Conservation (phyloP, 2,113 vertebrate species). For the Mus pahari region DNA sequence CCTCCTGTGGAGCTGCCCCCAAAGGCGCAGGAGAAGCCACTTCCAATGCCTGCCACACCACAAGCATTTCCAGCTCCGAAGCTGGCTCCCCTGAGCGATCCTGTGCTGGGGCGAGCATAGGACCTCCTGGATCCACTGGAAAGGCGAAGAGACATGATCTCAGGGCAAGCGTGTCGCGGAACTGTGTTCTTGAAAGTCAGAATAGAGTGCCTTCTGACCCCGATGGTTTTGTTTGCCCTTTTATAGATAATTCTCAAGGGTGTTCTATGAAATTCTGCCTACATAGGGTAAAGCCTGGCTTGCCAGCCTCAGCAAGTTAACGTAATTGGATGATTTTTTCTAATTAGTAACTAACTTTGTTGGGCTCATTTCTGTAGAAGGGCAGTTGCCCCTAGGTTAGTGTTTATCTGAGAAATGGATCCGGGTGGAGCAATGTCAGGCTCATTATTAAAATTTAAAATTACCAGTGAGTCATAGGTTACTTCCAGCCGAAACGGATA, state of each 20-base stretch:
- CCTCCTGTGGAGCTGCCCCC: constrained; percentile 48
- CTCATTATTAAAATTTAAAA: constrained; percentile 73
- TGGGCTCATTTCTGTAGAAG: constrained; percentile 74
- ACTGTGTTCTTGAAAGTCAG: neutral
- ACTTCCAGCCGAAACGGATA: constrained; percentile 71
- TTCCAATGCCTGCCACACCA: constrained; percentile 74
- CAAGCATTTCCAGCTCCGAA: constrained; percentile 78
- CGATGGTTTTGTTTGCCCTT: constrained; percentile 54
- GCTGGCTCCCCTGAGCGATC: constrained; percentile 70
- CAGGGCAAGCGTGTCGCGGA: neutral
- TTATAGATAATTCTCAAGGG: constrained; percentile 76
- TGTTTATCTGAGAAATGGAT: constrained; percentile 83
- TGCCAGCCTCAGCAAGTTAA: constrained; percentile 81
- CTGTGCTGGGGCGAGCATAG: constrained; percentile 48
- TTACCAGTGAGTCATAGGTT: constrained; percentile 76
- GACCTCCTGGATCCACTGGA: constrained; percentile 77
- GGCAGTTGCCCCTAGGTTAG: constrained; percentile 76
- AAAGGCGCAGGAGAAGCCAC: constrained; percentile 75
- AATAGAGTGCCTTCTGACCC: neutral
- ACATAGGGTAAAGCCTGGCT: constrained; percentile 74
- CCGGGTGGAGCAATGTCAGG: constrained; percentile 77
- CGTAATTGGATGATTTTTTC: constrained; percentile 77
- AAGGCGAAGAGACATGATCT: constrained; percentile 81
- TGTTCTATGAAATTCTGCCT: constrained; percentile 80
- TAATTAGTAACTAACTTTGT: constrained; percentile 79